These are phyloP conservation scores for Setophaga coronata DNA, from an alignment of 2,113 vertebrate genomes.

Conservation along the genomic window DNA sequence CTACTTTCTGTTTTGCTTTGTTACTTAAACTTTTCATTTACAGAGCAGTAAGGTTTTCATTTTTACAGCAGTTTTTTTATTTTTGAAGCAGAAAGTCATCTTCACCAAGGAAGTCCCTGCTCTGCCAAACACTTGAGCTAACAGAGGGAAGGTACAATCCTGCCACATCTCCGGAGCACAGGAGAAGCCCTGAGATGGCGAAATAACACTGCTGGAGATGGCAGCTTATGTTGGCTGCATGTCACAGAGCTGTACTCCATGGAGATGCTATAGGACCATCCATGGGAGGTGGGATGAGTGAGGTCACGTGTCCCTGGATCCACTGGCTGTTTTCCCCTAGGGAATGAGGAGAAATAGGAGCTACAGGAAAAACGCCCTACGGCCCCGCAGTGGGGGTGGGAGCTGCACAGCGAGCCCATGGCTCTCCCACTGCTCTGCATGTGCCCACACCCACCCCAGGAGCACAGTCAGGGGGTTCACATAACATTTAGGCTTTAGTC, in stretches of 20 bases:
- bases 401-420: fast-evolving
- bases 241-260: conserved; percentile 29
- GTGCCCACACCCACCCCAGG: neutral
- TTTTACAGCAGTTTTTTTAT: neutral
- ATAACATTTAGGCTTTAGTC: neutral
- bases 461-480: neutral
- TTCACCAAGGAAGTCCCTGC: neutral
- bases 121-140: neutral
- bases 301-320: conserved; percentile 38
- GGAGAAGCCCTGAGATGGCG: neutral
- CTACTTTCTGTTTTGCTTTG: neutral
- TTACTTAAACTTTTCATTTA: neutral
- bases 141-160: neutral
- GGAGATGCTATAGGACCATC: conserved; percentile 17
- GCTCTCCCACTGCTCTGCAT: neutral
- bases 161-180: neutral
- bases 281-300: neutral
- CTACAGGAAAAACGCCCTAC: neutral
- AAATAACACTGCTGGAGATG: neutral
- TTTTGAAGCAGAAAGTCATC: neutral
- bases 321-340: conserved; percentile 28
- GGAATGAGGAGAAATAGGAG: conserved; percentile 48
- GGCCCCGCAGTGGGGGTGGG: fast-evolving
- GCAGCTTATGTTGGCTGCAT: neutral
- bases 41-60: neutral